phyloP scores from a whole-genome alignment of 2,888 invertebrate species.

The Leptodirus hochenwartii region DNA sequence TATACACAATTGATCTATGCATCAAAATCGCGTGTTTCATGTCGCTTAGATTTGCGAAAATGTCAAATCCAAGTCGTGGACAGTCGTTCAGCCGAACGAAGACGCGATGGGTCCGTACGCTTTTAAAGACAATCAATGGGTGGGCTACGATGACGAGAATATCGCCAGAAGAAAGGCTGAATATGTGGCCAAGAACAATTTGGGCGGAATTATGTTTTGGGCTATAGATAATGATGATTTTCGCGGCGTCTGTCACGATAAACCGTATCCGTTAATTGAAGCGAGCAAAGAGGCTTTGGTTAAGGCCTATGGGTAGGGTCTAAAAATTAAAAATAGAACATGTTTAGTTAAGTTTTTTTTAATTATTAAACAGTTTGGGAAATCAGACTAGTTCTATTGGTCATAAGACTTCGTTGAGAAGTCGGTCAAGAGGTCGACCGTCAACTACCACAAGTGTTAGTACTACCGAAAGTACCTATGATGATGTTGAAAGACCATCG shows the following conservation, averaged over 20 bases:
- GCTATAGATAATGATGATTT: slow-evolving; percentile 91
- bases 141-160: slow-evolving; percentile 77
- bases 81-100: slow-evolving; percentile 61
- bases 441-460: no score
- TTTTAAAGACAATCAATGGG: slow-evolving; percentile 77
- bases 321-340: no score
- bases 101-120: slow-evolving; percentile 83
- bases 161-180: slow-evolving; percentile 68
- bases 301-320: slow-evolving; percentile 39
- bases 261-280: slow-evolving; percentile 79
- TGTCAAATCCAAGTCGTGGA: slow-evolving; percentile 60
- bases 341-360: no score
- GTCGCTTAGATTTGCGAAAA: slow-evolving; percentile 76
- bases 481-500: no score
- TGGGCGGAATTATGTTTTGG: slow-evolving; percentile 89
- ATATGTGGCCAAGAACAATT: slow-evolving; percentile 65
- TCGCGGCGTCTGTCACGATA: slow-evolving; percentile 71
- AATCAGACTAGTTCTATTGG: no score
- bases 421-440: no score
- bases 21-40: no score
- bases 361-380: no score
- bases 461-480: no score
- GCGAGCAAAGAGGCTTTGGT: slow-evolving; percentile 72
- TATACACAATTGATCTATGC: no score
- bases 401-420: no score